phyloP scores from a whole-genome alignment of 92 coral and sea anemone species.

The Bergia sp. region DNA sequence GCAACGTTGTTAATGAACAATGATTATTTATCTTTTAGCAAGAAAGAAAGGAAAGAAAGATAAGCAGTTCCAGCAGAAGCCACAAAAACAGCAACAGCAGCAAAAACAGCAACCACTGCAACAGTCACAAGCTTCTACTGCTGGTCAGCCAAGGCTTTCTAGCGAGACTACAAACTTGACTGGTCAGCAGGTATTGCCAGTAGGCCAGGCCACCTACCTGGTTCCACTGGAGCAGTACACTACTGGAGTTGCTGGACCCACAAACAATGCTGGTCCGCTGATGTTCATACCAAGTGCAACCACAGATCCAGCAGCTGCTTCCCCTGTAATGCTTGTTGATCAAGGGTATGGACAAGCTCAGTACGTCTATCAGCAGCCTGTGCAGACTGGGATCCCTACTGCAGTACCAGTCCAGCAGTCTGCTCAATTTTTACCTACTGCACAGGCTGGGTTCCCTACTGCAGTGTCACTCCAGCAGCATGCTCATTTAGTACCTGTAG shows the following conservation, averaged over 20 bases:
- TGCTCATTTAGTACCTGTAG: slow-evolving; percentile 23
- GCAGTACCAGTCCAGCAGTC: neutral
- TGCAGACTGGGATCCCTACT: neutral
- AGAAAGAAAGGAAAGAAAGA: slow-evolving; percentile 1
- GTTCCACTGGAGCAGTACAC: neutral
- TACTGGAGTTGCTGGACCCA: neutral
- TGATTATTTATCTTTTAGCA: neutral
- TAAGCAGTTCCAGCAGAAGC: neutral
- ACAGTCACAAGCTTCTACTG: neutral
- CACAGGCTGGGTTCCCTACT: slow-evolving; percentile 21
- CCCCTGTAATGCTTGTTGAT: neutral
- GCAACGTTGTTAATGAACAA: too few relatives aligned
- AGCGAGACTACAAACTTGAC: neutral
- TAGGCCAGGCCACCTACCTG: slow-evolving; percentile 20
- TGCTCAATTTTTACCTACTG: neutral
- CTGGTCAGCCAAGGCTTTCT: neutral
- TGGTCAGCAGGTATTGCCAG: slow-evolving; percentile 13
- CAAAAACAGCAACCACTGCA: neutral
- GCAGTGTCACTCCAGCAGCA: slow-evolving; percentile 12
- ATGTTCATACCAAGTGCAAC: too few relatives aligned
- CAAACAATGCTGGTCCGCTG: slow-evolving; percentile 26
- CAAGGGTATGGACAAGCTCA: neutral
- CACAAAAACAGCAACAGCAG: neutral
- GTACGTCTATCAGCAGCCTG: neutral
- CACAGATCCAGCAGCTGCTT: slow-evolving; percentile 3